These are phyloP conservation scores for Muscina levida DNA, from an alignment of 2,888 invertebrate species.

Conservation along the genomic window DNA sequence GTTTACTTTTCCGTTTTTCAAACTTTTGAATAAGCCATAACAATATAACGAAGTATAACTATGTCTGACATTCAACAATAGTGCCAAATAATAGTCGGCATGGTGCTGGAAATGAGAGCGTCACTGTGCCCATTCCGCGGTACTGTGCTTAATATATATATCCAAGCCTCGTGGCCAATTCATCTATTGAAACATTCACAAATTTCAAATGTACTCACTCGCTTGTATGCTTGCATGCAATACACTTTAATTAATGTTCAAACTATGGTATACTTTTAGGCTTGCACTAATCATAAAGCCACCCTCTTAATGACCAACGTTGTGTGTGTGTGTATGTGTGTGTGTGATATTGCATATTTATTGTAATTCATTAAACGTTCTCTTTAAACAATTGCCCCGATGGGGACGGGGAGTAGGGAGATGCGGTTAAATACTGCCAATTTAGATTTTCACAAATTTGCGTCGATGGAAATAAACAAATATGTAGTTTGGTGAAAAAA, in stretches of 20 bases:
- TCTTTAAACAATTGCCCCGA: constrained; percentile 26
- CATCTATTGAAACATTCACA: constrained; percentile 36
- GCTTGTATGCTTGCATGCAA: constrained; percentile 27
- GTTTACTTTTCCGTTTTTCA: too few relatives aligned
- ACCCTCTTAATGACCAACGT: neutral
- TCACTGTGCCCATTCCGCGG: too few relatives aligned
- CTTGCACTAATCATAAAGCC: constrained; percentile 22
- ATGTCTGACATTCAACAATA: too few relatives aligned
- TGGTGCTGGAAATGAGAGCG: too few relatives aligned
- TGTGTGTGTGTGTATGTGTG: neutral
- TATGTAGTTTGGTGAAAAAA: constrained; percentile 30
- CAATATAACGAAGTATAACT: too few relatives aligned
- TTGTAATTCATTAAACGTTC: constrained; percentile 11
- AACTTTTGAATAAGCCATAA: too few relatives aligned
- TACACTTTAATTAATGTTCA: constrained; percentile 57
- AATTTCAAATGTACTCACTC: constrained; percentile 8
- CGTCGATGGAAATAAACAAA: constrained; percentile 32
- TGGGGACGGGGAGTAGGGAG: neutral
- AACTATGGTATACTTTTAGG: constrained; percentile 45
- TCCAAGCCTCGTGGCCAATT: constrained; percentile 47
- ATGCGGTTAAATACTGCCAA: neutral
- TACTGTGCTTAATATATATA: too few relatives aligned
- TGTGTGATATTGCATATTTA: neutral
- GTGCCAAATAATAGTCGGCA: too few relatives aligned
- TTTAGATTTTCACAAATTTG: neutral